These are phyloP conservation scores for Thereuonema tuberculata DNA, from an alignment of 1,140 invertebrate genomes.

Conservation along the genomic window DNA sequence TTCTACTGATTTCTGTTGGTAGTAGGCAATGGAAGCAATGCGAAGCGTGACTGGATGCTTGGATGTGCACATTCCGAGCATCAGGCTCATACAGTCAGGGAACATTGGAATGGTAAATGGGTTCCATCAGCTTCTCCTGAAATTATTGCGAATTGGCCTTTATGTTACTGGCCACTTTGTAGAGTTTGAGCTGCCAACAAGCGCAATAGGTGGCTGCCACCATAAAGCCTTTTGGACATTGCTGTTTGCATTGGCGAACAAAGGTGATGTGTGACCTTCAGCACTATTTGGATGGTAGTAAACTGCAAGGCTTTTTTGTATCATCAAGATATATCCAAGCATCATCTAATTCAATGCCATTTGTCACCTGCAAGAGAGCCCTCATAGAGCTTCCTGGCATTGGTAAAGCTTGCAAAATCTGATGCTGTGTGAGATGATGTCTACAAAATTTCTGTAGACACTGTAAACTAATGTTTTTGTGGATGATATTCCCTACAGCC, in stretches of 20 bases:
- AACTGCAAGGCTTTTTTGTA: not conserved
- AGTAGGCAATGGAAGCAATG: not conserved
- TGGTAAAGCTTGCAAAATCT: no score
- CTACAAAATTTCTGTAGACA: no score
- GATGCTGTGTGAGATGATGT: no score
- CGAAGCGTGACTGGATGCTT: not conserved
- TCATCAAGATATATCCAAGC: no score
- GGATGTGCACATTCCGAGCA: not conserved
- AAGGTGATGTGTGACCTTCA: not conserved
- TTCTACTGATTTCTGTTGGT: not conserved
- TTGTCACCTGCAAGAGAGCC: no score
- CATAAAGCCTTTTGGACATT: not conserved
- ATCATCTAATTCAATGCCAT: no score
- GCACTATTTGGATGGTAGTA: not conserved
- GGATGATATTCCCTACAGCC: no score
- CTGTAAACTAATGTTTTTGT: no score
- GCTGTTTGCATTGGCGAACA: not conserved
- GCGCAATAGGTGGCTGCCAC: not conserved
- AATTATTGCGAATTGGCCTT: not conserved
- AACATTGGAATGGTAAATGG: not conserved
- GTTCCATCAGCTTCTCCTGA: not conserved
- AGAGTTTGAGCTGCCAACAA: not conserved
- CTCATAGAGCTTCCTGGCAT: no score
- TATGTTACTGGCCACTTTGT: not conserved
- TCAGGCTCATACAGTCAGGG: not conserved